Conservation (phyloP, 2,113 vertebrate genomes). For the Chiloscyllium plagiosum region DNA sequence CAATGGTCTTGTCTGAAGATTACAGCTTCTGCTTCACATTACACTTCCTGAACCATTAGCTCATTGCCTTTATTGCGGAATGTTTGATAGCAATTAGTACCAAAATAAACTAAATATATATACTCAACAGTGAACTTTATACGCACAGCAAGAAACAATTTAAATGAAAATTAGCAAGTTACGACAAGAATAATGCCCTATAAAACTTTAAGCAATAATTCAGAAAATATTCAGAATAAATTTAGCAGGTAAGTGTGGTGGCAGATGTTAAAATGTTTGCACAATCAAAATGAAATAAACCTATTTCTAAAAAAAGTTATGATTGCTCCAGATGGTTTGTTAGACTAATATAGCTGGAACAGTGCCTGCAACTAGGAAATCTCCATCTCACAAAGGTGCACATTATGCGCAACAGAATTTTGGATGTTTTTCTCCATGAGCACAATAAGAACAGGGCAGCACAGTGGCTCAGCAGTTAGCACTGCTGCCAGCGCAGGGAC, state of each 20-base stretch:
- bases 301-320: background rate
- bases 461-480: no score
- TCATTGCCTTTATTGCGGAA: background rate
- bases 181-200: background rate
- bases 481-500: no score
- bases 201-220: background rate
- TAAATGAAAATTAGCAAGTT: background rate
- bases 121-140: background rate
- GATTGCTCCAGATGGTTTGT: background rate
- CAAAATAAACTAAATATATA: background rate
- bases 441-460: no score
- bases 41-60: background rate
- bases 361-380: background rate
- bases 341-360: background rate
- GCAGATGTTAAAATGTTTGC: conserved; percentile 26
- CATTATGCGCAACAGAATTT: background rate
- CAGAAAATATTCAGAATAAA: background rate
- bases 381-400: background rate
- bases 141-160: background rate
- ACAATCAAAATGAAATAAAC: background rate
- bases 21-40: background rate
- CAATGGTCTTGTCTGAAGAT: background rate
- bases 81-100: background rate
- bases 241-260: background rate
- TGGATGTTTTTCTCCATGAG: background rate